These are phyloP conservation scores for Labeo rohita DNA, from an alignment of 2,113 vertebrate species.

Conservation along the genomic window DNA sequence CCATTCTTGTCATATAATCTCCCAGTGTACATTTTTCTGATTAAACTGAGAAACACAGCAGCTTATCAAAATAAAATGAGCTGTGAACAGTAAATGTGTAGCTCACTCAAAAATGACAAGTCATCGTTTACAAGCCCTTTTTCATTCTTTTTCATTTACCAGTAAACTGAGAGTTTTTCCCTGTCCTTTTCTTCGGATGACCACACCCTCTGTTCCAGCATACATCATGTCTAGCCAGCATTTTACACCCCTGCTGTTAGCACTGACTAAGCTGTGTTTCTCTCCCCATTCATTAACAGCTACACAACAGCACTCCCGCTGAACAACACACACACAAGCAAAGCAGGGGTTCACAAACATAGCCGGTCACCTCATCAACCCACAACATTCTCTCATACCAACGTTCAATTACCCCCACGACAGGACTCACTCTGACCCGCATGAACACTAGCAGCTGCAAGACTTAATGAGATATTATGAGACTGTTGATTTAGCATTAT, in stretches of 20 bases:
- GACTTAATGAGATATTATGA: slow-evolving; percentile 36
- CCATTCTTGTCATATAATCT: neutral
- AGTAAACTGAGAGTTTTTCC: neutral
- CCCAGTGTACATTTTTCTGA: neutral
- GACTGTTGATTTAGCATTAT: slow-evolving; percentile 46
- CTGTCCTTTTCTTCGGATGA: neutral
- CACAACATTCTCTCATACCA: slow-evolving; percentile 18
- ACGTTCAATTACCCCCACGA: slow-evolving; percentile 21
- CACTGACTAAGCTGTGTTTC: slow-evolving; percentile 38
- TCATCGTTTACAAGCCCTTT: neutral
- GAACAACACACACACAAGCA: slow-evolving; percentile 28
- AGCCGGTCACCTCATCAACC: slow-evolving; percentile 12
- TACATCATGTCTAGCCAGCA: slow-evolving; percentile 24
- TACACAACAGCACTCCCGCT: slow-evolving; percentile 14
- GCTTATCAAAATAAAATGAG: neutral
- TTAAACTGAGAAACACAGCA: neutral
- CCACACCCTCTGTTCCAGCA: slow-evolving; percentile 4
- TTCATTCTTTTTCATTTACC: too few species aligned
- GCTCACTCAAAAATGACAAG: neutral
- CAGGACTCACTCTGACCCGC: neutral
- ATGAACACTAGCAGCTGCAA: neutral
- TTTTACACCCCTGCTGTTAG: slow-evolving; percentile 37
- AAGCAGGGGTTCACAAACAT: slow-evolving; percentile 41
- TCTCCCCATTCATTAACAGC: slow-evolving; percentile 38
- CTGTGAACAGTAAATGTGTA: neutral